Conservation (phyloP, 2,888 invertebrate genomes). For the Aphodius granarius region DNA sequence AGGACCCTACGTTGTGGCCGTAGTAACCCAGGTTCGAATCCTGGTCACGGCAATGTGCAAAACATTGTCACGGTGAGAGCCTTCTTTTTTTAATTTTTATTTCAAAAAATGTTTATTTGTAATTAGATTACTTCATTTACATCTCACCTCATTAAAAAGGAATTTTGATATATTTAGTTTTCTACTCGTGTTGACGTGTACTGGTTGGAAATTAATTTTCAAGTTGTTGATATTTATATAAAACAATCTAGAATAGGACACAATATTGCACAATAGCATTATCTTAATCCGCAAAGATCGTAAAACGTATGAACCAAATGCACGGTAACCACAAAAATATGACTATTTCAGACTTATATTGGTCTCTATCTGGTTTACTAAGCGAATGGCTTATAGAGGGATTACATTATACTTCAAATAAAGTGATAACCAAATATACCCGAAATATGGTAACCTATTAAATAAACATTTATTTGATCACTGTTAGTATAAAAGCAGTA, state of each 20-base stretch:
- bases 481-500: background rate
- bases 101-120: background rate
- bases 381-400: background rate
- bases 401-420: background rate
- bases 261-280: background rate
- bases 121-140: background rate
- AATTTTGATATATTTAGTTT: too few relatives aligned
- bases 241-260: too few relatives aligned
- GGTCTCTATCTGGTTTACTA: background rate
- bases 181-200: too few relatives aligned
- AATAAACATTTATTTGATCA: background rate
- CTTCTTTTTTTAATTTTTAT: background rate
- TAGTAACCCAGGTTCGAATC: conserved; percentile 66
- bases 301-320: background rate
- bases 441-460: background rate
- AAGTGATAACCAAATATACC: background rate
- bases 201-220: too few relatives aligned
- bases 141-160: too few relatives aligned
- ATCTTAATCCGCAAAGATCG: background rate
- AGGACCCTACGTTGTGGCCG: conserved; percentile 64
- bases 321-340: background rate
- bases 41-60: conserved; percentile 56
- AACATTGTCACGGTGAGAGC: conserved; percentile 10
- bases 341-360: background rate
- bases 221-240: too few relatives aligned